These are phyloP conservation scores for Lithobates sylvaticus DNA, from an alignment of 2,797 vertebrate genomes.

Conservation along the genomic window DNA sequence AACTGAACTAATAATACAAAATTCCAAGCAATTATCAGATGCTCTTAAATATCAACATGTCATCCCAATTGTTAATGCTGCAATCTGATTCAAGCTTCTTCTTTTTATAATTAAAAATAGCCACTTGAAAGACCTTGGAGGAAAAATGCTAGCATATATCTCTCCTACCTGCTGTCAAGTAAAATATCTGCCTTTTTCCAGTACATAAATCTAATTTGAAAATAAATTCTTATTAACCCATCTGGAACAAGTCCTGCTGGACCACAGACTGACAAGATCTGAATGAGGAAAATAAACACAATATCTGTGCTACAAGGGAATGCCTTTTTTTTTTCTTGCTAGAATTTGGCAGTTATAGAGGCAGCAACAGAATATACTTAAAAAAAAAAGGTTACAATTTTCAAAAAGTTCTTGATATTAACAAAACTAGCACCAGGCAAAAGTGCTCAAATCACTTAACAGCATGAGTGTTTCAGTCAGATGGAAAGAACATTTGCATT, in stretches of 20 bases:
- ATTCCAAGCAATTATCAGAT: conserved; percentile 51
- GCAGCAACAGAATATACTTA: conserved; percentile 68
- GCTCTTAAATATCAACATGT: conserved; percentile 48
- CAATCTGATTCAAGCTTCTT: conserved; percentile 44
- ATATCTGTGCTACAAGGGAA: conserved; percentile 63
- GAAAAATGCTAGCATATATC: conserved; percentile 25
- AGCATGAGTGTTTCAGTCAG: conserved; percentile 69
- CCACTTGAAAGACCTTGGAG: conserved; percentile 41
- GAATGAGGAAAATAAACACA: conserved; percentile 64
- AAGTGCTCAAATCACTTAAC: conserved; percentile 72
- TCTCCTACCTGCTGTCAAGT: conserved; percentile 51
- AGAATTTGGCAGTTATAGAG: conserved; percentile 69
- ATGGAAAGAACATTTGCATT: conserved; percentile 73
- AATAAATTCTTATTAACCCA: conserved; percentile 57
- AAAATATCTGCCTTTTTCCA: conserved; percentile 48
- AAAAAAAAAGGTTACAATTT: conserved; percentile 67
- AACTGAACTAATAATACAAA: conserved; percentile 35
- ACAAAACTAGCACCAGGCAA: conserved; percentile 68
- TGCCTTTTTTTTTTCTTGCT: conserved; percentile 61
- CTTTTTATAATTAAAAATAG: conserved; percentile 54
- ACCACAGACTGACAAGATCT: conserved; percentile 66
- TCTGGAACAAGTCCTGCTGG: conserved; percentile 46
- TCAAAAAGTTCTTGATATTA: conserved; percentile 70
- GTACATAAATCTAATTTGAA: conserved; percentile 55
- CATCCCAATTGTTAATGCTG: conserved; percentile 42